Base-by-base conservation (phyloP, 1,140 invertebrate species). In the Micrasema longulum region DNA sequence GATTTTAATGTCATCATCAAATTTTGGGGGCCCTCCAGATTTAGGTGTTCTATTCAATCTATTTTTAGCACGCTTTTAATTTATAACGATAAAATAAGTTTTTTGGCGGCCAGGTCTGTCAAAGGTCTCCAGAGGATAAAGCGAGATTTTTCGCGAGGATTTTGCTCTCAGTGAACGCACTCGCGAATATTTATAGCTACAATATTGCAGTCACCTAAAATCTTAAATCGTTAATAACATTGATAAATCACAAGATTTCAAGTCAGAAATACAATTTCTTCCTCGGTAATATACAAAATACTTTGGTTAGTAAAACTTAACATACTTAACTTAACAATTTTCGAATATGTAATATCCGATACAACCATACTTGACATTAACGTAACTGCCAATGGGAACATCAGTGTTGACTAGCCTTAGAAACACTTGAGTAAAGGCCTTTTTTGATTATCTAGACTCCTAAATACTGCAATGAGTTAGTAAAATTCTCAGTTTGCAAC, bases 261-360 rank as follows among this genome's bases (percentile, higher is more conserved):
- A 35, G 22, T 7, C 43, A 16, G 43, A 26, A 64, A 64, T 36
- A 14, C 12, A 26, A 60, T 38, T 22, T 31, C 14, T 14, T 41
- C 31, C 16, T 53, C 11, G 23, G 26, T n/a, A 53, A 31, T 53
- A 31, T 53, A 53, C n/a, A 53, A 23, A 20, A 18, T 22, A 16
- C 60, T 64, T 64, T 64, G 60, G 60, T 64, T 64, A 64, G 60
- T 64, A 48, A 26, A 23, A 45, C 60, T 64, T 64, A 64, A 11
- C 45, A 7, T 18, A 12, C 43, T 22, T 18, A 53, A 53, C 26
- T n/a, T 26, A 14, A 55, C 14, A 16, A 26, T 14, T n/a, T 53
- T 14, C 35, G 22, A 26, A 31, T 55, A 36, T 31, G 14, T 10
- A 22, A 7, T 20, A 60, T 12, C 55, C 55, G 18, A 41, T 41